Base-by-base conservation (phyloP, 2,113 vertebrate genomes). In the Pangasianodon gigas region DNA sequence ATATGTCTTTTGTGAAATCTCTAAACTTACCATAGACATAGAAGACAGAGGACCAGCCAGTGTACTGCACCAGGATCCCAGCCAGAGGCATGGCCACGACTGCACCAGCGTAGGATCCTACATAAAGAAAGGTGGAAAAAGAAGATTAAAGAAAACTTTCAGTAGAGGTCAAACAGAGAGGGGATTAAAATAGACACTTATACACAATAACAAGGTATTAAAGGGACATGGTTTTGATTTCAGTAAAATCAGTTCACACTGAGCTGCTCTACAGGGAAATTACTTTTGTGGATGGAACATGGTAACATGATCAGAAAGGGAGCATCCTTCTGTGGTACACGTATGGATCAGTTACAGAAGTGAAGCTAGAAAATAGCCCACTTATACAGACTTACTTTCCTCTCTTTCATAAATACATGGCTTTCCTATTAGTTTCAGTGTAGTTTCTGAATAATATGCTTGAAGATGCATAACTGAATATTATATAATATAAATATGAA, bases 41-140 rank as follows among this genome's bases (percentile, higher is more conserved):
- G 94, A 99, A 99, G 67, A 99, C 98, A 4, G 98, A 99, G 88
- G 98, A 98, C 98, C 98, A 99, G 92, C 98, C 98, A 2, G 97
- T 96, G 32, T 99, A 99, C 95, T 99, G 98, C 89, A 99, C 98
- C 88, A 99, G 96, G 93, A 99, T 97, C 74, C 98, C 98, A 71
- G 98, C 98, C 93, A 99, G 93, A 90, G 98, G 98, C 98, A 99
- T 99, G 0, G 98, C 98, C 87, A 99, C 97, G 69, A 99, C 98
- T 91, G 98, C 98, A 90, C 98, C 98, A 86, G 98, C 98, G 75
- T 99, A 99, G 71, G 98, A 99, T 93, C 98, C 98, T 99, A 91
- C 32, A 92, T 82, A 19, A 4, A 62, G 1, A 11, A 8, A 1
- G 90, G 98, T 89, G 56, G 90, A 79, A 37, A 44, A 44, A 74